phyloP scores from a whole-genome alignment of 2,113 vertebrate genomes.

The Oncorhynchus kisutch region DNA sequence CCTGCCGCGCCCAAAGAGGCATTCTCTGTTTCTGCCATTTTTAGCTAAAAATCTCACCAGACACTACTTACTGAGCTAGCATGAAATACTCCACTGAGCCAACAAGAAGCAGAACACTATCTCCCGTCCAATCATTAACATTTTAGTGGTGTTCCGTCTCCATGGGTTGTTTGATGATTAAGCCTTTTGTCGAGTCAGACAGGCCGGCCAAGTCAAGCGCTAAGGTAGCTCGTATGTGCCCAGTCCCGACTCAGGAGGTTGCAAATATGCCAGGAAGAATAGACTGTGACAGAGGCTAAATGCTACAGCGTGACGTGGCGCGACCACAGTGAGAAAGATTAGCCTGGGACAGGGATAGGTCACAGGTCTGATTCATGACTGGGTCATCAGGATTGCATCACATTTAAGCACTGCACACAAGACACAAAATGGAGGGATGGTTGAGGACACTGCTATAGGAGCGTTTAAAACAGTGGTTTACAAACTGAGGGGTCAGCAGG shows the following conservation, averaged over 20 bases:
- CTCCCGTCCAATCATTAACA: neutral
- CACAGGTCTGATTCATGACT: slow-evolving; percentile 8
- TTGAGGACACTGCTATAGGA: neutral
- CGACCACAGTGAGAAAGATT: slow-evolving; percentile 1
- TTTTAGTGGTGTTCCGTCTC: neutral
- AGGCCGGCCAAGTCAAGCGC: neutral
- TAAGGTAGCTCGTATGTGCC: neutral
- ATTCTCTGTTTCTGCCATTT: too few relatives aligned
- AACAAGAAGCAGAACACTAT: neutral
- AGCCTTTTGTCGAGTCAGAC: neutral
- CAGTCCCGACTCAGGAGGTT: neutral
- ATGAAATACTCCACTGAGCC: too few relatives aligned
- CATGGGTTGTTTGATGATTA: neutral
- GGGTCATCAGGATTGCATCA: neutral
- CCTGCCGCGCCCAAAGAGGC: too few relatives aligned
- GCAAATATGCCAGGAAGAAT: neutral
- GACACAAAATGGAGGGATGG: neutral
- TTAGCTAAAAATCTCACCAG: too few relatives aligned
- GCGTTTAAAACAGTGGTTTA: too few relatives aligned
- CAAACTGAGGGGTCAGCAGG: too few relatives aligned
- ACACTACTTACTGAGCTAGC: too few relatives aligned
- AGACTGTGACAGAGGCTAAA: neutral
- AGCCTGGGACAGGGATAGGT: slow-evolving; percentile 8
- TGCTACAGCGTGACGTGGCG: neutral
- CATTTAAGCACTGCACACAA: neutral